Conservation (phyloP, 2,113 vertebrate species). For the Galeopterus variegatus region DNA sequence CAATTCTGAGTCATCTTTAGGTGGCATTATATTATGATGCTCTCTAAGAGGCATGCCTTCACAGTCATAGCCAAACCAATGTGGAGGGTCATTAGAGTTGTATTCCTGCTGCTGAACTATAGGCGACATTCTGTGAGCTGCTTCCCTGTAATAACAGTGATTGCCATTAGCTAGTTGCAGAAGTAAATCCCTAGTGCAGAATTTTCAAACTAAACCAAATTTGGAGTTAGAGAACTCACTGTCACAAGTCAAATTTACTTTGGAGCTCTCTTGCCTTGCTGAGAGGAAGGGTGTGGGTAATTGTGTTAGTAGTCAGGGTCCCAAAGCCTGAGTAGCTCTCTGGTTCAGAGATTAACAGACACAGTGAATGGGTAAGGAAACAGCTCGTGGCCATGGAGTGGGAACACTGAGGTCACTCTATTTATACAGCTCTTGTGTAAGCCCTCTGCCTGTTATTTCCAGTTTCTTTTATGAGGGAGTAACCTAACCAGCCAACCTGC, state of each 20-base stretch:
- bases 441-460: neutral
- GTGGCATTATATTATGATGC: fast-evolving
- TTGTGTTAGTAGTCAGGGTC: neutral
- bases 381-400: too few relatives aligned
- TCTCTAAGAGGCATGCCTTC: slow-evolving; percentile 52
- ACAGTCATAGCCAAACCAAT: slow-evolving; percentile 85
- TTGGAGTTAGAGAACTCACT: neutral
- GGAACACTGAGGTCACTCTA: neutral
- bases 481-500: neutral
- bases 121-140: slow-evolving; percentile 87
- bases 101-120: slow-evolving; percentile 88
- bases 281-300: neutral
- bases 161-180: neutral
- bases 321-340: neutral
- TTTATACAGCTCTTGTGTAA: neutral
- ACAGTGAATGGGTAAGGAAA: neutral
- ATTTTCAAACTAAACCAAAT: slow-evolving; percentile 30
- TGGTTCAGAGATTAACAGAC: neutral
- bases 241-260: neutral
- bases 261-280: neutral
- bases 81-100: slow-evolving; percentile 86
- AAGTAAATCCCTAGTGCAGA: neutral
- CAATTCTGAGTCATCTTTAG: neutral
- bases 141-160: slow-evolving; percentile 85
- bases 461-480: neutral